These are phyloP conservation scores for Drosophila persimilis DNA, from an alignment of 1,140 invertebrate genomes.

Conservation along the genomic window DNA sequence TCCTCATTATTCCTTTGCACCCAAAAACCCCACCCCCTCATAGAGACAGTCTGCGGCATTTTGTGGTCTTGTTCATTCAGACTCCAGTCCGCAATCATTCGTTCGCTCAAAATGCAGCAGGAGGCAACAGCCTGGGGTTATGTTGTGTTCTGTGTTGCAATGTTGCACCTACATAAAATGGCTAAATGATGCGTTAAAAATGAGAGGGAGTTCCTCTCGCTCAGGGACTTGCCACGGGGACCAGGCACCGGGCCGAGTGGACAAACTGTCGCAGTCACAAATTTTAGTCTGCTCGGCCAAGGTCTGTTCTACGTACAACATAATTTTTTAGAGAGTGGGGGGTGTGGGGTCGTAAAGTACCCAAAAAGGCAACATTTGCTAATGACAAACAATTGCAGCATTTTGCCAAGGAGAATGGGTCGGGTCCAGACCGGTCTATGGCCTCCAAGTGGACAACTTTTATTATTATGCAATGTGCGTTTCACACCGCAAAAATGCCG, in stretches of 20 bases:
- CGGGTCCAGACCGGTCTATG: constrained; percentile 3
- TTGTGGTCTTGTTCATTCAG: constrained; percentile 47
- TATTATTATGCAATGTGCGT: constrained; percentile 76
- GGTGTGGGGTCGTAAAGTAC: constrained; percentile 58
- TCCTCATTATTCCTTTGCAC: too few relatives aligned
- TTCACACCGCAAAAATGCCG: constrained; percentile 41
- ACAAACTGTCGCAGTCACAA: constrained; percentile 78
- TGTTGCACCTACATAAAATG: constrained; percentile 74
- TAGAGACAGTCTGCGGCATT: constrained; percentile 20
- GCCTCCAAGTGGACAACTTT: constrained; percentile 32
- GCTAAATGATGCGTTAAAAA: constrained; percentile 73
- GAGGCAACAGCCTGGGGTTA: constrained; percentile 55
- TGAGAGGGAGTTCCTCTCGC: constrained; percentile 22
- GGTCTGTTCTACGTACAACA: constrained; percentile 31
- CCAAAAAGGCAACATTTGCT: constrained; percentile 73
- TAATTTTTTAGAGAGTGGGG: neutral
- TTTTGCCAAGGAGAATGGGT: neutral
- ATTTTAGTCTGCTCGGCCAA: constrained; percentile 58
- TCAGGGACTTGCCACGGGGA: constrained; percentile 10
- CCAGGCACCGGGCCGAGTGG: neutral
- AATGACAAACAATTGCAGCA: constrained; percentile 73
- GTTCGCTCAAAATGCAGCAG: constrained; percentile 24
- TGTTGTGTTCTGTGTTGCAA: constrained; percentile 34
- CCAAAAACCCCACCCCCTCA: too few relatives aligned
- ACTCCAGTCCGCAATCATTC: constrained; percentile 36